Conservation (phyloP, 2,113 vertebrate species). For the Vicugna pacos region DNA sequence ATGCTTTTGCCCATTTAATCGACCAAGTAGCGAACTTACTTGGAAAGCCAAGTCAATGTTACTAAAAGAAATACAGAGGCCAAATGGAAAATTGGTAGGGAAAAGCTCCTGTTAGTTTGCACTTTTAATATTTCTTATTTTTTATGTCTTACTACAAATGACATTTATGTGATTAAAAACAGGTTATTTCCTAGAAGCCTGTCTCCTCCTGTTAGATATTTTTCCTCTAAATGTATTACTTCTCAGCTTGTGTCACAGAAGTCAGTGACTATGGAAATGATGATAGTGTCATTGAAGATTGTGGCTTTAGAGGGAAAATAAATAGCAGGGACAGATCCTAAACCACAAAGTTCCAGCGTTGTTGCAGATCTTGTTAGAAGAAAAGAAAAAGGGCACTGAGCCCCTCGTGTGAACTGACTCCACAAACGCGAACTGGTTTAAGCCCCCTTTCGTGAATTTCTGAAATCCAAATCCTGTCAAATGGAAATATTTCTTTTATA, state of each 20-base stretch:
- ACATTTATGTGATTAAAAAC: constrained; percentile 71
- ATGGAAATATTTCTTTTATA: background rate
- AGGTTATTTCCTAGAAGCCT: constrained; percentile 65
- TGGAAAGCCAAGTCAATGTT: constrained; percentile 54
- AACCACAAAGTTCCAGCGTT: constrained; percentile 6
- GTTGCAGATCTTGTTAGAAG: background rate
- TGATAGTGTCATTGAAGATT: constrained; percentile 50
- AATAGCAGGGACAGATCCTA: background rate
- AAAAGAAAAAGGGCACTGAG: background rate
- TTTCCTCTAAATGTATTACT: constrained; percentile 68
- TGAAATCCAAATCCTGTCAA: background rate
- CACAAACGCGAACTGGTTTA: background rate
- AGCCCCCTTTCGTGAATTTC: background rate
- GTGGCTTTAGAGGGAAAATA: constrained; percentile 49
- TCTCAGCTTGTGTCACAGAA: constrained; percentile 70
- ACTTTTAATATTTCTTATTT: constrained; percentile 62
- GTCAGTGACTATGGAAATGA: constrained; percentile 72
- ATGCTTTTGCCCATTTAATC: background rate
- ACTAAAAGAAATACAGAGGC: constrained; percentile 67
- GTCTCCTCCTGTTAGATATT: constrained; percentile 40
- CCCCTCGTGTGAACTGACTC: background rate
- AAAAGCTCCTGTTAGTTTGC: constrained; percentile 69
- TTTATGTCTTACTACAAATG: constrained; percentile 55
- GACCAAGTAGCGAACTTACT: background rate
- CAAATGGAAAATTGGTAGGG: constrained; percentile 66